Evolutionary conservation across 2,888 invertebrate species (phyloP), one percentile per base, ranked within the genome.

Genomic region (Lepidocyrtinus sp.): DNA sequence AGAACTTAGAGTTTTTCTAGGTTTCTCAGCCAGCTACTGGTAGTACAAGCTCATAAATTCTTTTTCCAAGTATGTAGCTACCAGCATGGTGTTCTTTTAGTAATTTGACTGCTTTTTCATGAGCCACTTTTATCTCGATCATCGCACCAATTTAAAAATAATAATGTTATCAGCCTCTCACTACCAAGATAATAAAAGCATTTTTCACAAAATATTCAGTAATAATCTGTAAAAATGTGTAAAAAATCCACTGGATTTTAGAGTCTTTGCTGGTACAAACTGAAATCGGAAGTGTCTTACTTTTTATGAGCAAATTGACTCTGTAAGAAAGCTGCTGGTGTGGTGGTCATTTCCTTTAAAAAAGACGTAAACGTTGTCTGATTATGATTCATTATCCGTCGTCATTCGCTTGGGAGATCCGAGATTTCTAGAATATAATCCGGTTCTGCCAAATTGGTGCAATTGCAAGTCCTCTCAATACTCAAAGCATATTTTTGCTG

Each of bases 81-180:
- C 22, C 59, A 59, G 17, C 59, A 59, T 59, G 17, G 59, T 59
- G 59, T 59, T 59, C 24, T 68, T 68, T 50, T 46, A 68, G 46
- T 24, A 3, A 46, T 36, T 36, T 64, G 64, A 27, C 64, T 26
- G 64, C 36, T 36, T 12, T 7, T 36, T 12, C 5, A 7, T 36
- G 5, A 7, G 12, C 36, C 36, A 36, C 12, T 36, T 36, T 36
- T 36, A 36, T 36, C 36, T 64, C 26, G 1, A 27, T 64, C 64
- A 64, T 26, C 64, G 26, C 64, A 64, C 24, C 36, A 64, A n/a
- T 64, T 64, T 64, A 27, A 64, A 26, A 36, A 36, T 36, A 36
- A 36, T 64, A 9, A 64, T 26, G 15, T 27, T 64, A 27, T 64
- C 27, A 12, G 5, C 36, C 12, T 36, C 36, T 36, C 36, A 12